A percentile compares a stretch with the other conserved stretches of the same genome.
Conservation (phyloP, 2,113 vertebrate species). For the Hydrolagus affinis region DNA sequence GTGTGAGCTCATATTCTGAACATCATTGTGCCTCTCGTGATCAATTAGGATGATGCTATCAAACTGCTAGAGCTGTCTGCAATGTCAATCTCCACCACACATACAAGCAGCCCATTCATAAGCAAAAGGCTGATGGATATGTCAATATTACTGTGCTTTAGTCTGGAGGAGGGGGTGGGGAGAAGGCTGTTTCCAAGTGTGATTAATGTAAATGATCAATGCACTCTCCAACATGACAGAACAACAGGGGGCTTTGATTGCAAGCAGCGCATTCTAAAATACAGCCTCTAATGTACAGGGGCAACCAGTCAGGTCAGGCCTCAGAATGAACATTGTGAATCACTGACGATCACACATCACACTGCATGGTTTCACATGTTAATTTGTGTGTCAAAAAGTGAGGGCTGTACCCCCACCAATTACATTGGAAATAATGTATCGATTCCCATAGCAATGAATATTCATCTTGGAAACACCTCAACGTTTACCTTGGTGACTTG, state of each 20-base stretch:
- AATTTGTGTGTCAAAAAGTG: not conserved
- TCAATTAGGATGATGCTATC: constrained; percentile 28
- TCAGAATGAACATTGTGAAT: not conserved
- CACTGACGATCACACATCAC: not conserved
- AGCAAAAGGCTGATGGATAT: constrained; percentile 28
- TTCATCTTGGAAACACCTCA: no score
- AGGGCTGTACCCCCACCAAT: not conserved
- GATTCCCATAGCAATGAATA: not conserved
- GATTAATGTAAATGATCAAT: constrained; percentile 31
- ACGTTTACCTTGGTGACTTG: no score
- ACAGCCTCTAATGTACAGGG: not conserved
- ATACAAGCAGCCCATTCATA: constrained; percentile 17
- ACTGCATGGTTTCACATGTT: not conserved
- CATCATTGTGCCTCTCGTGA: constrained; percentile 20
- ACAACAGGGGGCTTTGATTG: constrained; percentile 19
- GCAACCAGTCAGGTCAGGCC: not conserved
- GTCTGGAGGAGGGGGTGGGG: not conserved
- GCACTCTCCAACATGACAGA: constrained; percentile 26
- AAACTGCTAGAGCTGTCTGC: constrained; percentile 8
- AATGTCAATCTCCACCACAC: constrained; percentile 10
- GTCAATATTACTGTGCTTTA: constrained; percentile 30
- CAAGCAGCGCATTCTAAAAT: constrained; percentile 13
- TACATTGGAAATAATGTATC: not conserved
- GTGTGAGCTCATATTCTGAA: constrained; percentile 27
- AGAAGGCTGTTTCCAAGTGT: constrained; percentile 17